Conservation (phyloP, 2,888 invertebrate species). For the Drosophila picticornis region DNA sequence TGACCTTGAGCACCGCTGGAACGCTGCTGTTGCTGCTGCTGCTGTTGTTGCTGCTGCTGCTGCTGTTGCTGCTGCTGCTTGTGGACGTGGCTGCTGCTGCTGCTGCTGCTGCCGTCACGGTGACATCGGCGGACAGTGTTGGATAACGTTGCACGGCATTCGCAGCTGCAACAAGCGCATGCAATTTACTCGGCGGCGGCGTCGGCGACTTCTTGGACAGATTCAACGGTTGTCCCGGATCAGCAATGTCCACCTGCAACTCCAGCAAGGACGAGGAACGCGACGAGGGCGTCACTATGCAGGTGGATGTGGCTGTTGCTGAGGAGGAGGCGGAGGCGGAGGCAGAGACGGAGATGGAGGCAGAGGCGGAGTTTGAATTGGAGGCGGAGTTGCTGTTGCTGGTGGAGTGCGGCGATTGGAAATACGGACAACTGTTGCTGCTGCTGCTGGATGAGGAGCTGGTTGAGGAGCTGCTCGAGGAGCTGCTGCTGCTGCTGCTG, state of each 20-base stretch:
- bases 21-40: slow-evolving; percentile 49
- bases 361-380: slow-evolving; percentile 25
- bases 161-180: slow-evolving; percentile 82
- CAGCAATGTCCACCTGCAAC: slow-evolving; percentile 93
- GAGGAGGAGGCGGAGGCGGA: slow-evolving; percentile 57
- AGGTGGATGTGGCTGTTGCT: slow-evolving; percentile 84
- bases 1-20: slow-evolving; percentile 86
- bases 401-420: slow-evolving; percentile 84
- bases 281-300: slow-evolving; percentile 84
- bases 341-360: slow-evolving; percentile 61
- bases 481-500: slow-evolving; percentile 25
- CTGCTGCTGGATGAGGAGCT: slow-evolving; percentile 1
- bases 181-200: slow-evolving; percentile 88
- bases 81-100: slow-evolving; percentile 57
- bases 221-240: slow-evolving; percentile 93
- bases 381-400: slow-evolving; percentile 42
- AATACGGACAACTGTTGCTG: slow-evolving; percentile 83
- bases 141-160: slow-evolving; percentile 83
- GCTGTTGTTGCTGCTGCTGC: slow-evolving; percentile 55
- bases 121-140: slow-evolving; percentile 84
- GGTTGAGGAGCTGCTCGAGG: slow-evolving; percentile 16
- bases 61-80: slow-evolving; percentile 53
- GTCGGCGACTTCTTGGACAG: slow-evolving; percentile 94
- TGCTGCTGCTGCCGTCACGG: slow-evolving; percentile 82
- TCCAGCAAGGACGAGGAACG: slow-evolving; percentile 87